Percentiles rank a stretch among this genome's conserved stretches.
phyloP scores from a whole-genome alignment of 2,797 vertebrate species.

The Orestias chungarensis region DNA sequence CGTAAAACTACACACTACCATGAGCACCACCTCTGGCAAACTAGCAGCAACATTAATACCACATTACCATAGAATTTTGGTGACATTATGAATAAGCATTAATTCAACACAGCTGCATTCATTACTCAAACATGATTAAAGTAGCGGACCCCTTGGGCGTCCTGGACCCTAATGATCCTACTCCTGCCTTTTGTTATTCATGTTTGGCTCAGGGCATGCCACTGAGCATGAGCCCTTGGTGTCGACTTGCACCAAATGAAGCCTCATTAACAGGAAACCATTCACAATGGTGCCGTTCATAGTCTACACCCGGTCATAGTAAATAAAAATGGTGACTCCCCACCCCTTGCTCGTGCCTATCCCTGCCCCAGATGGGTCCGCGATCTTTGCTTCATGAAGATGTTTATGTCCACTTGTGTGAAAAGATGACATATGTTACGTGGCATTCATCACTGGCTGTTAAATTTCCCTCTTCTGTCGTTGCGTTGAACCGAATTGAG shows the following conservation, averaged over 20 bases:
- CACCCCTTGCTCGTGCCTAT: slow-evolving; percentile 40
- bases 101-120: slow-evolving; percentile 78
- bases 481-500: slow-evolving; percentile 46
- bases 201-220: slow-evolving; percentile 64
- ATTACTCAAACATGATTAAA: slow-evolving; percentile 82
- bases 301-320: slow-evolving; percentile 39
- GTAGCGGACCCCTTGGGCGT: slow-evolving; percentile 69
- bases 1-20: slow-evolving; percentile 50
- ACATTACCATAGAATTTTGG: slow-evolving; percentile 64
- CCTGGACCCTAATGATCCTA: slow-evolving; percentile 77
- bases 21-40: slow-evolving; percentile 60
- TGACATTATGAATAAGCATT: slow-evolving; percentile 73
- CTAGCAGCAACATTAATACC: slow-evolving; percentile 61
- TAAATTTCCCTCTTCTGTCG: slow-evolving; percentile 68
- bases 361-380: slow-evolving; percentile 66
- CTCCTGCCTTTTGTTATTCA: slow-evolving; percentile 80
- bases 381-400: slow-evolving; percentile 55
- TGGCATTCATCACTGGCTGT: slow-evolving; percentile 62
- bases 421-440: slow-evolving; percentile 75
- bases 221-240: slow-evolving; percentile 71
- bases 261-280: slow-evolving; percentile 76
- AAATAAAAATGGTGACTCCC: slow-evolving; percentile 62
- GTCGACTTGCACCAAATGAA: slow-evolving; percentile 60
- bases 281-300: slow-evolving; percentile 63
- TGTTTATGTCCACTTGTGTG: slow-evolving; percentile 70